These are phyloP conservation scores for Myiopsitta monachus DNA, from an alignment of 2,113 vertebrate species.

Conservation along the genomic window DNA sequence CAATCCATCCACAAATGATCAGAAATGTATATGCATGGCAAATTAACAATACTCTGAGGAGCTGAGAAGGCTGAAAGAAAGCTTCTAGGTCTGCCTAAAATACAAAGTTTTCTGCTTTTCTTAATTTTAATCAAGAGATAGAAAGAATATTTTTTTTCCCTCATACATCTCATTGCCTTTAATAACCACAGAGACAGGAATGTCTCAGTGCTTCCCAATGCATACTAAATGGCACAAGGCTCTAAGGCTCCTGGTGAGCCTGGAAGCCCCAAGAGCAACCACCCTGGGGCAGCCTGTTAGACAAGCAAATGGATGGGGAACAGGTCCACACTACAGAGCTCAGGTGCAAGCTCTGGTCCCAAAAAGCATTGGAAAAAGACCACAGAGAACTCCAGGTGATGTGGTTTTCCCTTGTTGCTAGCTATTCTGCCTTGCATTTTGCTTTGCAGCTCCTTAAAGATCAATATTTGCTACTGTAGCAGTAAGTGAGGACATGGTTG, in stretches of 20 bases:
- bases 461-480: neutral
- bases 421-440: neutral
- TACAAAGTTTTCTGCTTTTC: neutral
- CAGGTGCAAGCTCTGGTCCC: neutral
- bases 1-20: neutral
- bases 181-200: neutral
- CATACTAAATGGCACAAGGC: rapidly evolving
- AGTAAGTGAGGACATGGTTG: neutral
- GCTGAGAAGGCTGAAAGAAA: neutral
- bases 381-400: neutral
- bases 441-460: neutral
- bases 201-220: rapidly evolving
- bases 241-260: neutral
- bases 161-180: neutral
- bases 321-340: neutral
- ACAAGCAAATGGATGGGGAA: neutral
- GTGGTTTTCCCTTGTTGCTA: too few relatives aligned
- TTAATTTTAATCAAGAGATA: neutral
- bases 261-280: neutral
- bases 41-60: neutral
- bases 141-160: neutral
- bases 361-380: neutral
- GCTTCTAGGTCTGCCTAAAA: neutral
- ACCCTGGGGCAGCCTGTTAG: neutral
- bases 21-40: rapidly evolving